These are phyloP conservation scores for Carcina quercana DNA, from an alignment of 2,888 invertebrate species.

Conservation along the genomic window DNA sequence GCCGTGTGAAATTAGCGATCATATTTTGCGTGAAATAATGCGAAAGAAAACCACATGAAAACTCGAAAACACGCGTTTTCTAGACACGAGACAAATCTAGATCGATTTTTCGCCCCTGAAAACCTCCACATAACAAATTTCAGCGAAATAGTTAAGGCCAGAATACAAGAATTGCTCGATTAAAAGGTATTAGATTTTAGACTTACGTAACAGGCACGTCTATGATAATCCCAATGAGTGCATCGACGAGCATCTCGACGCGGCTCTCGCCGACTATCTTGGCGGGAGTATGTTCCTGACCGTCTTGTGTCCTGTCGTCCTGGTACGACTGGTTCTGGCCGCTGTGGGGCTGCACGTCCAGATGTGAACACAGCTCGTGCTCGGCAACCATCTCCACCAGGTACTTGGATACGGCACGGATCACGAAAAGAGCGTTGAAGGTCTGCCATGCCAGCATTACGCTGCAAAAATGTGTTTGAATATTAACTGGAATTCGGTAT, in stretches of 20 bases:
- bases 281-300: slow-evolving; percentile 21
- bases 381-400: slow-evolving; percentile 93
- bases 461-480: slow-evolving; percentile 32
- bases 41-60: no score
- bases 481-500: background rate
- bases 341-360: slow-evolving; percentile 71
- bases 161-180: no score
- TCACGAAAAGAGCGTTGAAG: slow-evolving; percentile 93
- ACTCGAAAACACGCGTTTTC: no score
- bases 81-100: no score
- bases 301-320: background rate
- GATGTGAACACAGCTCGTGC: slow-evolving; percentile 88
- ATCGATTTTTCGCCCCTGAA: no score
- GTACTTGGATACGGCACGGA: slow-evolving; percentile 89
- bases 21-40: no score
- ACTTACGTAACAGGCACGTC: slow-evolving; percentile 88
- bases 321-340: slow-evolving; percentile 22
- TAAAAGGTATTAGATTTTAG: no score
- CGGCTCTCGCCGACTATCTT: slow-evolving; percentile 47
- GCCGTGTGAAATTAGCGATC: no score
- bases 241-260: slow-evolving; percentile 83
- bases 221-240: slow-evolving; percentile 85
- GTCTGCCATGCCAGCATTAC: slow-evolving; percentile 91
- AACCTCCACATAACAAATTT: no score
- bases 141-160: no score